These are phyloP conservation scores for Candoia aspera DNA, from an alignment of 2,113 vertebrate genomes.

Conservation along the genomic window DNA sequence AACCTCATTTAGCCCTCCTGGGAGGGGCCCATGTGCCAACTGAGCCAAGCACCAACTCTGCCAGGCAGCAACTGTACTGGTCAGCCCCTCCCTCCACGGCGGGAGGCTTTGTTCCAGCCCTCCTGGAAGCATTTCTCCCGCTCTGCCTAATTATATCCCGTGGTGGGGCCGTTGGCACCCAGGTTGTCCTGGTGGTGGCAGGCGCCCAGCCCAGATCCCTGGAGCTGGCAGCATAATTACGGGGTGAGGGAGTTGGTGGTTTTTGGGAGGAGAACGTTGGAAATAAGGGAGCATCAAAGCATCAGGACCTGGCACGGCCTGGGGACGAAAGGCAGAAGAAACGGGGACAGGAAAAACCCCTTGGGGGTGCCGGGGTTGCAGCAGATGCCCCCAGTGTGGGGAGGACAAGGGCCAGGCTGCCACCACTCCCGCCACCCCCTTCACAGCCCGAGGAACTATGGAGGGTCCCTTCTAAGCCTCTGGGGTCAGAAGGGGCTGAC, in stretches of 20 bases:
- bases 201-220: not conserved
- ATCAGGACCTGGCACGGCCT: too few relatives aligned
- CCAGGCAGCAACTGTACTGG: not conserved
- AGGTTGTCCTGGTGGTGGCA: not conserved
- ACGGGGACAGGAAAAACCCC: not conserved
- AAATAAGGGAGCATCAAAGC: accelerated
- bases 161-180: not conserved
- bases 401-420: too few relatives aligned
- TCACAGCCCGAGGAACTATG: too few relatives aligned
- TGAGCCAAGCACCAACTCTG: not conserved
- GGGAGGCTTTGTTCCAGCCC: not conserved
- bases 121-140: not conserved
- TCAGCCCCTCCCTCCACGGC: not conserved
- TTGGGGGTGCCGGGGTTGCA: too few relatives aligned
- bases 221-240: not conserved
- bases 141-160: not conserved
- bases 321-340: too few relatives aligned
- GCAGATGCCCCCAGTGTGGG: too few relatives aligned
- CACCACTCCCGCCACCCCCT: too few relatives aligned
- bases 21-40: not conserved
- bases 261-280: not conserved
- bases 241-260: not conserved
- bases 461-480: too few relatives aligned
- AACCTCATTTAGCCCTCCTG: too few relatives aligned
- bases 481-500: too few relatives aligned